These are phyloP conservation scores for Danio jaintianensis DNA, from an alignment of 2,797 vertebrate species.

Conservation along the genomic window DNA sequence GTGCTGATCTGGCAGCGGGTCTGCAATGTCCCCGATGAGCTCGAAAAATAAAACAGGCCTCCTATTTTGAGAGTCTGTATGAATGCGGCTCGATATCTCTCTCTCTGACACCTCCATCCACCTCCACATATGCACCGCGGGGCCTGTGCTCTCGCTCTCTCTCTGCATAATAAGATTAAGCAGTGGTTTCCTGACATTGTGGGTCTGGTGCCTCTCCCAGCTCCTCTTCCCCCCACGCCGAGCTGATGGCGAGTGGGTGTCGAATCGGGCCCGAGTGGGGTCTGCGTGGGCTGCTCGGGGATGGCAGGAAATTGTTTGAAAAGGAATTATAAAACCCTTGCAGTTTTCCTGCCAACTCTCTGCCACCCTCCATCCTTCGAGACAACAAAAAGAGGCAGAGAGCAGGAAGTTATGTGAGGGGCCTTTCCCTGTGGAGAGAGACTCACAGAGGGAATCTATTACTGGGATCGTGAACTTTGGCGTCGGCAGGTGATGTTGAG, in stretches of 20 bases:
- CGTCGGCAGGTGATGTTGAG: slow-evolving; percentile 10
- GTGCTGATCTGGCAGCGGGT: slow-evolving; percentile 41
- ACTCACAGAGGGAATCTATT: slow-evolving; percentile 29
- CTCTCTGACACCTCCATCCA: slow-evolving; percentile 48
- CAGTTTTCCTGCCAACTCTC: slow-evolving; percentile 41
- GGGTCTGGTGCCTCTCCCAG: slow-evolving; percentile 47
- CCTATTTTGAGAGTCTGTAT: slow-evolving; percentile 40
- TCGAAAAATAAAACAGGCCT: slow-evolving; percentile 43
- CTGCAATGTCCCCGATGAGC: slow-evolving; percentile 25
- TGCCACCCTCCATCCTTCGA: slow-evolving; percentile 29
- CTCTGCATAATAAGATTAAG: slow-evolving; percentile 66
- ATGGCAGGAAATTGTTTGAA: slow-evolving; percentile 51
- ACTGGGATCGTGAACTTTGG: slow-evolving; percentile 21
- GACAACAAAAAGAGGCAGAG: slow-evolving; percentile 32
- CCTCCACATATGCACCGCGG: slow-evolving; percentile 46
- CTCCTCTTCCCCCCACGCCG: slow-evolving; percentile 42
- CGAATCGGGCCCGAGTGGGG: slow-evolving; percentile 38
- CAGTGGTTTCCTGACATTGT: slow-evolving; percentile 60
- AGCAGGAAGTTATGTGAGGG: slow-evolving; percentile 27
- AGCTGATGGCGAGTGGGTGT: slow-evolving; percentile 50
- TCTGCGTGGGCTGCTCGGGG: slow-evolving; percentile 47
- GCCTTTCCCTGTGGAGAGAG: slow-evolving; percentile 29
- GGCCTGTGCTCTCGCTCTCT: slow-evolving; percentile 50
- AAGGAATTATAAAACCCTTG: slow-evolving; percentile 45
- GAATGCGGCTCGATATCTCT: slow-evolving; percentile 40